Conservation (phyloP, 2,888 invertebrate species). For the Pristionchus entomophagus region DNA sequence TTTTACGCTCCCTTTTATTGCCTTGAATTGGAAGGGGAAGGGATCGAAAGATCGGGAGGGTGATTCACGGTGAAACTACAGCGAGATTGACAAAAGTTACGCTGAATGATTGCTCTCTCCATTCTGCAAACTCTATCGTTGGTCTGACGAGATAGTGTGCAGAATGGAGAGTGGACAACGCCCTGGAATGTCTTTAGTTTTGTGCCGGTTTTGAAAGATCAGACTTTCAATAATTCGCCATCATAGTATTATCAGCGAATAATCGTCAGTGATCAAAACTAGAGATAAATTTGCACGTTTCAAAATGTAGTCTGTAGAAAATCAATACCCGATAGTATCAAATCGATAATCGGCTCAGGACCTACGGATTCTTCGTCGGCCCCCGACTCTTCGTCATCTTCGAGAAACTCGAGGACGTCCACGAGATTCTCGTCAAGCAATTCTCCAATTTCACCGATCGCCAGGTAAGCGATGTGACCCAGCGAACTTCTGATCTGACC, state of each 20-base stretch:
- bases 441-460: constrained; percentile 46
- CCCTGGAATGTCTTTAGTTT: no score
- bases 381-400: constrained; percentile 45
- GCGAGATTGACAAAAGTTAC: not conserved
- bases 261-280: no score
- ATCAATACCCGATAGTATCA: no score
- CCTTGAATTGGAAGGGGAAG: not conserved
- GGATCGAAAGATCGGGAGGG: not conserved
- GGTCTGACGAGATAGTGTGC: no score
- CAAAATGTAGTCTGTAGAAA: no score
- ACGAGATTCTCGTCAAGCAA: constrained; percentile 47
- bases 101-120: no score
- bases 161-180: no score
- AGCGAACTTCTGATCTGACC: not conserved
- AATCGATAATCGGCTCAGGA: not conserved
- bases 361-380: constrained; percentile 45
- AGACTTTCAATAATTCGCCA: no score
- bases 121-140: no score
- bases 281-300: no score
- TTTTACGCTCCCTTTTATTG: not conserved
- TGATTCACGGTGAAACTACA: not conserved
- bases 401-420: constrained; percentile 47
- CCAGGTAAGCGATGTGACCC: constrained; percentile 3
- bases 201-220: no score
- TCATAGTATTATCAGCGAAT: no score